Evolutionary conservation across 2,113 vertebrate species (phyloP), one percentile per base, ranked within the genome.

Genomic region (Aphyosemion australe): DNA sequence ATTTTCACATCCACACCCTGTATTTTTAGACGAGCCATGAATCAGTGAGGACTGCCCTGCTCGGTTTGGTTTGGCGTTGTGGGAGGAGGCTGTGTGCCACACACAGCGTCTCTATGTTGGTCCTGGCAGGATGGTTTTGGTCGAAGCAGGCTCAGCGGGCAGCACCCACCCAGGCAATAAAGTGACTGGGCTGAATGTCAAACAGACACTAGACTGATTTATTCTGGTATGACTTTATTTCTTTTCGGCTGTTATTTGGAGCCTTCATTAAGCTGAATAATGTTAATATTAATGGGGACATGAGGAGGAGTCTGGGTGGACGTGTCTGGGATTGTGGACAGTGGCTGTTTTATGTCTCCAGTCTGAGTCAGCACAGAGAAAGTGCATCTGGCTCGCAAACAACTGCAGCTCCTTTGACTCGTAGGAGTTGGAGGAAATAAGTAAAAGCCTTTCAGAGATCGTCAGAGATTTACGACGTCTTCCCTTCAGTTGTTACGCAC

Each of bases 121-220:
- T 78, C n/a, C 16, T 68, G 82, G 86, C 78, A 61, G 32, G 39
- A 20, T 65, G 74, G 61, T 45, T 64, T 12, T 48, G 66, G 72
- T 77, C 21, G 15, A 71, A 69, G 46, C 42, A 54, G 71, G 66
- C 62, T 6, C 68, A 49, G 75, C 80, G 61, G 80, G 80, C 74
- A 69, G 82, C 62, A 41, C 51, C 59, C 78, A 43, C 82, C 71
- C 65, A 39, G 60, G 56, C 72, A 55, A 61, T 61, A 26, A 26
- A 26, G 1, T 26, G 26, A n/a, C 50, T 37, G 50, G 72, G 61
- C 70, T 81, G 76, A 88, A 90, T 79, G 85, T 88, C 87, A 86
- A 60, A 70, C 21, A 26, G 31, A 82, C 78, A 53, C 76, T 73
- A 54, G 13, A 52, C 26, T 7, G 14, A 12, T 31, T 52, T 20